A percentile compares a stretch with the other conserved stretches of the same genome.
Conservation (phyloP, 2,888 invertebrate species). For the Melanophora roralis region DNA sequence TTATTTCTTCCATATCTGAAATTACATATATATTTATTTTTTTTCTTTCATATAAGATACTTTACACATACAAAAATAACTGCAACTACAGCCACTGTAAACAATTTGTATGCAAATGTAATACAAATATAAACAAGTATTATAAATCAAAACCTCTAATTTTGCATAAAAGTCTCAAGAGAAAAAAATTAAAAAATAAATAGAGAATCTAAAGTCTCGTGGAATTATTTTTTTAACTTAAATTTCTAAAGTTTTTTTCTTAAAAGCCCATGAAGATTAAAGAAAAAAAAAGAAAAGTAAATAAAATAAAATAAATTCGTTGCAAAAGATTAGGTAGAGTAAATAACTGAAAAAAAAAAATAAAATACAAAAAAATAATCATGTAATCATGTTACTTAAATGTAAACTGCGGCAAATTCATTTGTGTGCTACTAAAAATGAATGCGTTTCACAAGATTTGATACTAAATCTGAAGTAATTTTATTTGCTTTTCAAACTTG, state of each 20-base stretch:
- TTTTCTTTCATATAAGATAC: no score
- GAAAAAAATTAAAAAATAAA: neutral
- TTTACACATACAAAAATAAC: no score
- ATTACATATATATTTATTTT: no score
- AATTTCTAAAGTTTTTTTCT: no score
- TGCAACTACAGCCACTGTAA: neutral
- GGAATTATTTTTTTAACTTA: no score
- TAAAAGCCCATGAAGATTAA: no score
- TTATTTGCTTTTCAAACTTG: neutral
- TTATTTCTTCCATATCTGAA: no score
- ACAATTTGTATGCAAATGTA: neutral
- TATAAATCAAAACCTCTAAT: constrained; percentile 30
- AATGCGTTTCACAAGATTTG: neutral
- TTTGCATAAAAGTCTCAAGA: constrained; percentile 17
- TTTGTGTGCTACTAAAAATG: constrained; percentile 15
- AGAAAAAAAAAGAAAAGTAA: no score
- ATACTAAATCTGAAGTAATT: neutral
- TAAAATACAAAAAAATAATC: neutral
- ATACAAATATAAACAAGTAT: neutral
- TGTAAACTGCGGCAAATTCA: constrained; percentile 43
- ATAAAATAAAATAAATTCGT: no score
- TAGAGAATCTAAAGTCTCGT: neutral
- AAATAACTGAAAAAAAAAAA: no score
- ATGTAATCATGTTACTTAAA: constrained; percentile 26
- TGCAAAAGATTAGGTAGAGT: no score